These are phyloP conservation scores for Microdon myrmicae DNA, from an alignment of 2,888 invertebrate species.

Conservation along the genomic window DNA sequence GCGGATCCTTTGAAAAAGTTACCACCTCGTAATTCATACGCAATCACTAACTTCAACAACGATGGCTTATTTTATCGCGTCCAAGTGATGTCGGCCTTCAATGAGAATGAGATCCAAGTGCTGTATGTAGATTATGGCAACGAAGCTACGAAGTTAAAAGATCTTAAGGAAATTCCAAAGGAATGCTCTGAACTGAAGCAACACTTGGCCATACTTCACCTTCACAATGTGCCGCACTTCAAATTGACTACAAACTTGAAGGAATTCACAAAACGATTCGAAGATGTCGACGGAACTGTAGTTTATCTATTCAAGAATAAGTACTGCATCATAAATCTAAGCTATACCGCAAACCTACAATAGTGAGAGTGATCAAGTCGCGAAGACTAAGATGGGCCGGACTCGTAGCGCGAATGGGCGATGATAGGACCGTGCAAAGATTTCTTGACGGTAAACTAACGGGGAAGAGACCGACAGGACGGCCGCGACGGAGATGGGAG, in stretches of 20 bases:
- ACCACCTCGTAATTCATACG: slow-evolving; percentile 37
- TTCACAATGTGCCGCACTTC: slow-evolving; percentile 33
- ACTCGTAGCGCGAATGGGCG: too few relatives aligned
- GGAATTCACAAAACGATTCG: slow-evolving; percentile 35
- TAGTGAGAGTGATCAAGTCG: too few relatives aligned
- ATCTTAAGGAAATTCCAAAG: slow-evolving; percentile 44
- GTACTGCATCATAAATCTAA: slow-evolving; percentile 5
- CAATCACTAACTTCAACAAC: slow-evolving; percentile 33
- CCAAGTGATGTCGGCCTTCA: slow-evolving; percentile 27
- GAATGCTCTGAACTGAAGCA: slow-evolving; percentile 39
- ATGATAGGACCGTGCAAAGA: too few relatives aligned
- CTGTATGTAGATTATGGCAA: slow-evolving; percentile 48
- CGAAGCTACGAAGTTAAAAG: slow-evolving; percentile 30
- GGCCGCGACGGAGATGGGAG: too few relatives aligned
- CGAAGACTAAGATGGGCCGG: too few relatives aligned
- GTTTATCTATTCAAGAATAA: slow-evolving; percentile 12
- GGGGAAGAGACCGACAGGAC: too few relatives aligned
- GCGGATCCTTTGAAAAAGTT: slow-evolving; percentile 22
- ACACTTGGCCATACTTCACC: slow-evolving; percentile 11
- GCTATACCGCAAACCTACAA: too few relatives aligned
- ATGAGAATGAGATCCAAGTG: slow-evolving; percentile 34
- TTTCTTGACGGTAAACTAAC: too few relatives aligned
- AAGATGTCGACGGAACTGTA: slow-evolving; percentile 39
- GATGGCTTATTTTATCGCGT: slow-evolving; percentile 46
- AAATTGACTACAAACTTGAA: slow-evolving; percentile 15